These are phyloP conservation scores for Scaptomyza pallida DNA, from an alignment of 1,140 invertebrate species.

Conservation along the genomic window DNA sequence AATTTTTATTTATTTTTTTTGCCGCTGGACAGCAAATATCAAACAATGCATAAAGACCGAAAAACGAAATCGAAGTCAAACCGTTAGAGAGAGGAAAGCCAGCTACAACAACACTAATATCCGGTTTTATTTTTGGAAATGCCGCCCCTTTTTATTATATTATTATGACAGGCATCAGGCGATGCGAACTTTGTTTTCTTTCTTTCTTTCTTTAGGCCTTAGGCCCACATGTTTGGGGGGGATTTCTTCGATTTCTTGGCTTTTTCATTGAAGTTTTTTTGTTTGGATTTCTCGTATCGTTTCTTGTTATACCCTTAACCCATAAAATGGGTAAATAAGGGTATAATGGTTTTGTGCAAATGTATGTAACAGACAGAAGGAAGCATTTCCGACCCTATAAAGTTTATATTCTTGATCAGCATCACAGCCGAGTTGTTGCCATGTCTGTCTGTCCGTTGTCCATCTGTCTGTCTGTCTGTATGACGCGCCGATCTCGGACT, in stretches of 20 bases:
- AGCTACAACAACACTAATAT: conserved; percentile 54
- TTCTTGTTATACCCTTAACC: too few species aligned
- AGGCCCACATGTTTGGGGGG: conserved; percentile 35
- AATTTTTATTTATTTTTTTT: conserved; percentile 2
- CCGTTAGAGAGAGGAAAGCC: conserved; percentile 11
- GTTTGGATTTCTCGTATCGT: not conserved
- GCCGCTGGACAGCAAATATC: not conserved
- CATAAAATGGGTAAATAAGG: too few species aligned
- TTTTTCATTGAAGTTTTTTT: conserved; percentile 34
- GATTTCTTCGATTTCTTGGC: conserved; percentile 27
- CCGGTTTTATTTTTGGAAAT: conserved; percentile 51
- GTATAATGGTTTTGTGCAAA: too few species aligned
- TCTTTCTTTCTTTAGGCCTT: conserved; percentile 9
- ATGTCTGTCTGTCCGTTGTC: too few species aligned
- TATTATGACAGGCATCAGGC: conserved; percentile 59
- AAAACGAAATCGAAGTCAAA: conserved; percentile 20
- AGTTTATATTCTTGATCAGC: too few species aligned
- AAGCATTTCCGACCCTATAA: too few species aligned
- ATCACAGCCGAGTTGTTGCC: too few species aligned
- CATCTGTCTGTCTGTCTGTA: too few species aligned
- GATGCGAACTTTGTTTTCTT: conserved; percentile 11
- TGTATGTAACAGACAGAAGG: too few species aligned
- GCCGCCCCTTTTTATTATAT: conserved; percentile 9
- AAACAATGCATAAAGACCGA: conserved; percentile 4
- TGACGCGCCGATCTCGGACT: too few species aligned